These are phyloP conservation scores for Lontra canadensis DNA, from an alignment of 2,113 vertebrate genomes.

Conservation along the genomic window DNA sequence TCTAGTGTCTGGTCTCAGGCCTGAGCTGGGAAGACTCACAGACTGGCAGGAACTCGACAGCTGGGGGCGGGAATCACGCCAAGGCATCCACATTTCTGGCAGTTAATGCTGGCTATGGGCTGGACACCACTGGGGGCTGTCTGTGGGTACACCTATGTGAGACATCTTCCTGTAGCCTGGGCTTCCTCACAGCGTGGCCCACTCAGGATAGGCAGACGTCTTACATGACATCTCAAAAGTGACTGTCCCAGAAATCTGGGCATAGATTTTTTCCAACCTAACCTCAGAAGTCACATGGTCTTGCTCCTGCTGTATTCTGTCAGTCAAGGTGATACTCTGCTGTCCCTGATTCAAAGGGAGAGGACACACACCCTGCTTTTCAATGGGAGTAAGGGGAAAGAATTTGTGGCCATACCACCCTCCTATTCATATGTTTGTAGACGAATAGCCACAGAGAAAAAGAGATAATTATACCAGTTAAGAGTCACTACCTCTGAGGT, in stretches of 20 bases:
- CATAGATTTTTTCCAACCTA: background rate
- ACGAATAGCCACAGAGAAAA: background rate
- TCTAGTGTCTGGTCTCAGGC: background rate
- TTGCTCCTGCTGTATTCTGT: background rate
- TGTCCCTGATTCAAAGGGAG: background rate
- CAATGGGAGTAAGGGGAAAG: background rate
- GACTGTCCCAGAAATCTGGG: background rate
- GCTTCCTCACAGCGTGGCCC: background rate
- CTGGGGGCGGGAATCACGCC: background rate
- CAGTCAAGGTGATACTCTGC: too few relatives aligned
- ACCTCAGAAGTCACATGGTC: background rate
- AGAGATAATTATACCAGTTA: background rate
- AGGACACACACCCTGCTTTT: background rate
- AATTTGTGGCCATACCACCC: background rate
- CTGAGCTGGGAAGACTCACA: background rate
- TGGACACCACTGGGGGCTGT: background rate
- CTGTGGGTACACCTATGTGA: background rate
- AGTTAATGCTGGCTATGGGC: background rate
- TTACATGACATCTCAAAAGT: background rate
- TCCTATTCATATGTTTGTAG: background rate
- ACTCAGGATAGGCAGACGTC: background rate
- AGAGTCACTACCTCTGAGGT: background rate
- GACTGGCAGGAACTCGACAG: background rate
- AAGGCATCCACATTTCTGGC: background rate
- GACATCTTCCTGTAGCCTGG: background rate